Evolutionary conservation across 2,113 vertebrate species (phyloP).

Genomic region (Numenius arquata): DNA sequence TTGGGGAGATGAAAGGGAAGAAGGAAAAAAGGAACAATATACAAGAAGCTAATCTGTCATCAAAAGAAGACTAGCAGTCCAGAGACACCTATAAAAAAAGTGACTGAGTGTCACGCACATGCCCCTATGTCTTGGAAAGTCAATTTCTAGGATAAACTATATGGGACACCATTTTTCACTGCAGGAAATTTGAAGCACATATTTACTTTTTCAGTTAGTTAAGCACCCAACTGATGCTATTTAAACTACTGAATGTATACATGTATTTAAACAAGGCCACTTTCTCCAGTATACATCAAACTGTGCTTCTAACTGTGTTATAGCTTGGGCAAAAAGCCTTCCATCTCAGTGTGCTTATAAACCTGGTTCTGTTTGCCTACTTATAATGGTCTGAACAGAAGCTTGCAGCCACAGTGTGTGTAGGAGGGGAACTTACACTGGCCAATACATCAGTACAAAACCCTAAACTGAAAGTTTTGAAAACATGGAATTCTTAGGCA

Average conservation of each 20-base stretch:
- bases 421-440: neutral
- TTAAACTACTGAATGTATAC: neutral
- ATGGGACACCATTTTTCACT: neutral
- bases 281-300: neutral
- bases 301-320: neutral
- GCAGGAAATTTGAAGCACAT: neutral
- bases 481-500: neutral
- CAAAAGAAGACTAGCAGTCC: neutral
- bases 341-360: neutral
- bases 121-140: neutral
- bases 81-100: neutral
- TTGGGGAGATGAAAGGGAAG: neutral
- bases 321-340: neutral
- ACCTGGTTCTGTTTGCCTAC: neutral
- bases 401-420: neutral
- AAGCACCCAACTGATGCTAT: neutral
- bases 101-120: neutral
- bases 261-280: neutral
- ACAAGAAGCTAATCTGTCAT: neutral
- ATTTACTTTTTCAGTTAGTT: neutral
- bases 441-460: neutral
- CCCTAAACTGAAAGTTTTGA: neutral
- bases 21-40: neutral
- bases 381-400: neutral
- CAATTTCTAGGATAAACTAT: neutral